Percentiles rank a stretch among this genome's conserved stretches.
phyloP scores from a whole-genome alignment of 2,113 vertebrate genomes.

The Bujurquina vittata region DNA sequence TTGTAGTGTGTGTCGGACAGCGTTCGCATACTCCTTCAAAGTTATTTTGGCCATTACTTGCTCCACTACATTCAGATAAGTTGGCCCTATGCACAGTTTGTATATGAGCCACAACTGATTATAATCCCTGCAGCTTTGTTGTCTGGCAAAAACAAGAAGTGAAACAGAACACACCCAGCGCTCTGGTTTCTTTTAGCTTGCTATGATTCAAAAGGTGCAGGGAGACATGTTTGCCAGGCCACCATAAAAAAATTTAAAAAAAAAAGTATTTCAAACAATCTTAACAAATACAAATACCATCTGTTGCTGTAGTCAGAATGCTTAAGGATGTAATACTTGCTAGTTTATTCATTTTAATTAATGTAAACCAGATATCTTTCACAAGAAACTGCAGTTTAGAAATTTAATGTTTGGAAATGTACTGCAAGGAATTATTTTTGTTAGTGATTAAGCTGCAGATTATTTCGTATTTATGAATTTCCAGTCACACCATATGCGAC shows the following conservation, averaged over 20 bases:
- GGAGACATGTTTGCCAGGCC: not conserved
- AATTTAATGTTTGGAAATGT: not conserved
- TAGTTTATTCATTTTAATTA: not conserved
- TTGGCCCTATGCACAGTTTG: not conserved
- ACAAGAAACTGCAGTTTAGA: not conserved
- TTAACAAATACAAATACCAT: constrained; percentile 8
- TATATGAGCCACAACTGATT: constrained; percentile 1
- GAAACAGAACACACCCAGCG: constrained; percentile 18
- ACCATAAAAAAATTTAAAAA: not conserved
- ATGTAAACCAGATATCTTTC: not conserved
- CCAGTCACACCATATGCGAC: not conserved
- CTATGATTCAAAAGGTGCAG: not conserved
- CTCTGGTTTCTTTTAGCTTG: not conserved
- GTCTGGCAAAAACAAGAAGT: constrained; percentile 39
- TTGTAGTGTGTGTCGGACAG: not conserved
- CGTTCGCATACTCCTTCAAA: constrained; percentile 9
- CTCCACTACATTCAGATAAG: not conserved
- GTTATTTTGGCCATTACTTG: not conserved
- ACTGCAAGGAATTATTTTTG: not conserved
- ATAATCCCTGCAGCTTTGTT: constrained; percentile 34
- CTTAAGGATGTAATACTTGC: not conserved
- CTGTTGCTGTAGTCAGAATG: not conserved
- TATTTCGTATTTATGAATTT: not conserved
- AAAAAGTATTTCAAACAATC: constrained; percentile 6
- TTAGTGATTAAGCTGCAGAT: not conserved